phyloP scores from a whole-genome alignment of 2,888 invertebrate genomes.

The Imbricaverruca yamaguchii region DNA sequence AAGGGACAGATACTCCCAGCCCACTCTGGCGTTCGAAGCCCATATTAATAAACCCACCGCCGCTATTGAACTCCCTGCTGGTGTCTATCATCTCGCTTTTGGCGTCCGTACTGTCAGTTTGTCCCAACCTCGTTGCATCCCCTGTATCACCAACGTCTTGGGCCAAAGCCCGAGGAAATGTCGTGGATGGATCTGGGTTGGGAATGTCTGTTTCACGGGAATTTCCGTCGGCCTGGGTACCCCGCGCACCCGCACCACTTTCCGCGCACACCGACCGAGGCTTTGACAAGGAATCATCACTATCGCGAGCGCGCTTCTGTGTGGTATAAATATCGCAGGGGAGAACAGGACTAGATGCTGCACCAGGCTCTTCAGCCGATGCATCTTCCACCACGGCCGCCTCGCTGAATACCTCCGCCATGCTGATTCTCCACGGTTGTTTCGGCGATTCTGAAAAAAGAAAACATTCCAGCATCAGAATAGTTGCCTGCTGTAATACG shows the following conservation, averaged over 20 bases:
- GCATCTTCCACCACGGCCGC: not conserved
- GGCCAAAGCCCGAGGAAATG: no score
- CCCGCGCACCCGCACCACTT: not conserved
- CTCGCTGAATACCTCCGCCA: not conserved
- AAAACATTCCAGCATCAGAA: not conserved
- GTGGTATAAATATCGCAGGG: not conserved
- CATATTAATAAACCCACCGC: no score
- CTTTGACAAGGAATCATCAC: slow-evolving; percentile 10
- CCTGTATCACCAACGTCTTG: no score
- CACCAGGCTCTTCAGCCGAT: not conserved
- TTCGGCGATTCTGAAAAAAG: not conserved
- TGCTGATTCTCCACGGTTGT: not conserved
- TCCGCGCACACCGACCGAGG: not conserved
- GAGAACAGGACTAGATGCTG: not conserved
- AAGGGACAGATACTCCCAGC: no score
- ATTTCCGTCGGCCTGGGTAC: not conserved
- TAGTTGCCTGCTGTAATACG: no score
- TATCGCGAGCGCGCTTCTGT: not conserved
- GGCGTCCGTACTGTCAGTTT: no score
- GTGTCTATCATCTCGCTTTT: no score
- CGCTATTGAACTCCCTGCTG: no score
- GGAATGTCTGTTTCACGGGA: no score
- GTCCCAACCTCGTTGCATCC: no score
- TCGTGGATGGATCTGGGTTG: no score
- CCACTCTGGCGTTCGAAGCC: no score